Evolutionary conservation across 2,888 invertebrate species (phyloP), one percentile per base, ranked within the genome.

Genomic region (Cheilosia soror): DNA sequence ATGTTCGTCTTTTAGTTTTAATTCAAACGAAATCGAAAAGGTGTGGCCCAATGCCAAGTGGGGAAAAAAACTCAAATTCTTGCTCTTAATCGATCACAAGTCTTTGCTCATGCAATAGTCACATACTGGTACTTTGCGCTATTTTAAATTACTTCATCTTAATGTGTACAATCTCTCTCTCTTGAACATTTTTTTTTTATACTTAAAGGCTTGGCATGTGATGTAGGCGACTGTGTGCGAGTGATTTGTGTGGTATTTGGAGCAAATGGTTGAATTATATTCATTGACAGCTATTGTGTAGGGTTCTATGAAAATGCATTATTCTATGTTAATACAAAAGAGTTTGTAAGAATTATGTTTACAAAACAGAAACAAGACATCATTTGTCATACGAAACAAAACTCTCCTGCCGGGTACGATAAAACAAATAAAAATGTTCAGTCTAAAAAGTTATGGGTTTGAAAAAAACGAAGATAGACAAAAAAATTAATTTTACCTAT

Each of bases 211-310:
- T 63, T 31, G 53, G 55, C 40, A 15, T 47, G n/a, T 47, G 47
- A 75, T 58, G 69, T 71, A 65, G 51, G 57, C 51, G 51, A 25
- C 11, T 63, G 58, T 60, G 47, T 53, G 65, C 44, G 65, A 77
- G 40, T 66, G 51, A 65, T 71, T 77, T 65, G 29, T 62, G 40
- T 33, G 77, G 77, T 68, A 83, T 83, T 83, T 83, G 66, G 77
- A 77, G 66, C 77, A 78, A 72, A 55, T 72, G 27, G 27, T 57
- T 66, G 47, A 13, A 13, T 58, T 44, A 42, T 63, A 29, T 42
- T 40, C 33, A 55, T n/a, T 53, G 40, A 37, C 25, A 37, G 33
- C 53, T 13, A 11, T 9, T 7, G 33, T 25, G 31, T n/a, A 62
- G 9, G 27, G 33, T 49, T 68, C 29, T 68, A 29, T 42, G 42